Conservation (phyloP, 2,888 invertebrate species). For the Agriopis aurantiaria region DNA sequence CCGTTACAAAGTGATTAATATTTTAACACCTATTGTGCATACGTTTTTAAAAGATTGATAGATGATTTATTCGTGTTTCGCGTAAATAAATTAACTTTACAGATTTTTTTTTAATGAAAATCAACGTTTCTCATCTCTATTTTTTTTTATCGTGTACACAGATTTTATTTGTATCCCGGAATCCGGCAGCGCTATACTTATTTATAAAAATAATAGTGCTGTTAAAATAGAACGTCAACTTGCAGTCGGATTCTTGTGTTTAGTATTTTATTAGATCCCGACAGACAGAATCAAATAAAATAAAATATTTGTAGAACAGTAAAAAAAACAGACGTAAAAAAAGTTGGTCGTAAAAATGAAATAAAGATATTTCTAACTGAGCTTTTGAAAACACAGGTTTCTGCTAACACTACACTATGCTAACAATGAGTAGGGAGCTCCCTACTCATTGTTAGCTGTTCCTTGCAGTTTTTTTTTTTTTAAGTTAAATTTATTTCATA, state of each 20-base stretch:
- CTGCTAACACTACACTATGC: no score
- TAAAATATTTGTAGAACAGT: neutral
- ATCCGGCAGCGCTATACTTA: neutral
- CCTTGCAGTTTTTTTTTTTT: no score
- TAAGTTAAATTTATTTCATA: no score
- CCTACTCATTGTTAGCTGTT: no score
- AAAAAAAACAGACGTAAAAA: no score
- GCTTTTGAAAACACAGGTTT: no score
- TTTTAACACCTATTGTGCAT: no score
- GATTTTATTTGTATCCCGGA: slow-evolving; percentile 18
- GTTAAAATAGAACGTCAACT: slow-evolving; percentile 16
- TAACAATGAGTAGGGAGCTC: no score
- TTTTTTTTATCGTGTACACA: neutral
- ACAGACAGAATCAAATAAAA: neutral
- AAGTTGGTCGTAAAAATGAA: neutral
- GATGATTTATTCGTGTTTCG: no score
- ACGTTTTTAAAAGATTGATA: no score
- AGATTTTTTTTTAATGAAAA: neutral
- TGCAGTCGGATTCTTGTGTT: slow-evolving; percentile 6
- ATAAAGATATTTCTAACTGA: neutral
- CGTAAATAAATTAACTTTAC: no score
- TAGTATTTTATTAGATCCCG: neutral
- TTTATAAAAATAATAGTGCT: slow-evolving; percentile 2
- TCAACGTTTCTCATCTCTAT: neutral
- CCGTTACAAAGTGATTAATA: no score